A percentile compares a stretch with the other conserved stretches of the same genome.
Evolutionary conservation across 2,113 vertebrate genomes (phyloP).

Genomic region (Carassius auratus): DNA sequence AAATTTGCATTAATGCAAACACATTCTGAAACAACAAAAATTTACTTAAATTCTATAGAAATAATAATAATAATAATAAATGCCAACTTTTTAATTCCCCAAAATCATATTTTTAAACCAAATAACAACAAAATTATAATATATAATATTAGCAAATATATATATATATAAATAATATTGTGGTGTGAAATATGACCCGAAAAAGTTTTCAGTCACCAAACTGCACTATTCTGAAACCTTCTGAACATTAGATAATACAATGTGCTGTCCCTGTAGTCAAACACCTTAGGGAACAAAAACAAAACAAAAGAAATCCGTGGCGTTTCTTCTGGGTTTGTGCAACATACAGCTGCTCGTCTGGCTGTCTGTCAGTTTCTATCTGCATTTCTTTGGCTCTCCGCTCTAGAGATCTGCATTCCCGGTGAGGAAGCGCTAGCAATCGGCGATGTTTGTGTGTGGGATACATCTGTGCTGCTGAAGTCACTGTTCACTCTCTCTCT

Average conservation of each 20-base stretch:
- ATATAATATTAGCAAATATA: too few relatives aligned
- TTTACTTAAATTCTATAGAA: neutral
- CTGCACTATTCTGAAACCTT: neutral
- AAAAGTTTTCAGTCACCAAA: neutral
- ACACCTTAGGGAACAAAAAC: neutral
- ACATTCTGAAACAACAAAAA: too few relatives aligned
- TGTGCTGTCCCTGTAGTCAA: neutral
- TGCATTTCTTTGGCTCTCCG: neutral
- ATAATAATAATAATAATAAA: neutral
- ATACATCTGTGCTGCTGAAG: conserved; percentile 19
- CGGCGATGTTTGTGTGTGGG: conserved; percentile 56
- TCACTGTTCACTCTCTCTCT: neutral
- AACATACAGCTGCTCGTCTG: neutral
- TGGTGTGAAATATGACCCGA: neutral
- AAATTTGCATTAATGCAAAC: too few relatives aligned
- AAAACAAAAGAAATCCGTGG: neutral
- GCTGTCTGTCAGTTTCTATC: neutral
- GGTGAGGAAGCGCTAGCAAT: conserved; percentile 46
- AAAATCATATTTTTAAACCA: too few relatives aligned
- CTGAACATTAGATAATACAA: neutral
- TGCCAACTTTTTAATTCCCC: too few relatives aligned
- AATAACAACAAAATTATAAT: too few relatives aligned
- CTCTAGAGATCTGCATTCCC: conserved; percentile 60
- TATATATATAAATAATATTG: too few relatives aligned
- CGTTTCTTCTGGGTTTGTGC: neutral